Conservation (phyloP, 2,888 invertebrate species). For the Caenorhabditis doughertyi region DNA sequence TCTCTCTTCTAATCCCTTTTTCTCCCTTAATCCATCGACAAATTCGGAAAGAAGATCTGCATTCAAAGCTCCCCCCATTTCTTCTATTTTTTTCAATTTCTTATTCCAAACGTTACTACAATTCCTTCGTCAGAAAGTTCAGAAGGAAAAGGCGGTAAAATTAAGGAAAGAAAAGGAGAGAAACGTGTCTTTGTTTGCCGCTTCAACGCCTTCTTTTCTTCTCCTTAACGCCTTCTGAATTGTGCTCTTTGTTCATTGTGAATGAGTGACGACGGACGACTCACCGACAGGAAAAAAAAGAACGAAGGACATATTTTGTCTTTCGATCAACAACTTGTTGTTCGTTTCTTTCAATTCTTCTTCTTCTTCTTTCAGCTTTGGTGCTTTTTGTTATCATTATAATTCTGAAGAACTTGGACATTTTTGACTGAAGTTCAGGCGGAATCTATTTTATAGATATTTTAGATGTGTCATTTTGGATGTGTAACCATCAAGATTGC, state of each 20-base stretch:
- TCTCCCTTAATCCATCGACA: conserved; percentile 11
- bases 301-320: conserved; percentile 8
- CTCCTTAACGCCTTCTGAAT: conserved; percentile 11
- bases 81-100: too few species aligned
- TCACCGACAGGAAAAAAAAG: too few species aligned
- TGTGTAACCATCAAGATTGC: too few species aligned
- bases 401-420: too few species aligned
- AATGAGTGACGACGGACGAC: too few species aligned
- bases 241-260: conserved; percentile 44
- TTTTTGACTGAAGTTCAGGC: too few species aligned
- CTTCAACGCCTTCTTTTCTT: conserved; percentile 41
- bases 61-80: neutral
- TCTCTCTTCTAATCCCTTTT: conserved; percentile 8
- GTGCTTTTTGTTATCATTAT: neutral
- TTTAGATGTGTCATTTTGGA: too few species aligned
- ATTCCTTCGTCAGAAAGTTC: neutral
- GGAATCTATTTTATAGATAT: too few species aligned
- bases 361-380: neutral
- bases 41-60: conserved; percentile 11
- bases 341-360: too few species aligned
- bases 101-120: too few species aligned
- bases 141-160: conserved; percentile 17
- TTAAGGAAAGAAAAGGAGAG: conserved; percentile 9
- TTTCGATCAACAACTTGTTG: conserved; percentile 37
- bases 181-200: conserved; percentile 41